These are phyloP conservation scores for Apis mellifera DNA, from an alignment of 1,140 invertebrate species.

Conservation along the genomic window DNA sequence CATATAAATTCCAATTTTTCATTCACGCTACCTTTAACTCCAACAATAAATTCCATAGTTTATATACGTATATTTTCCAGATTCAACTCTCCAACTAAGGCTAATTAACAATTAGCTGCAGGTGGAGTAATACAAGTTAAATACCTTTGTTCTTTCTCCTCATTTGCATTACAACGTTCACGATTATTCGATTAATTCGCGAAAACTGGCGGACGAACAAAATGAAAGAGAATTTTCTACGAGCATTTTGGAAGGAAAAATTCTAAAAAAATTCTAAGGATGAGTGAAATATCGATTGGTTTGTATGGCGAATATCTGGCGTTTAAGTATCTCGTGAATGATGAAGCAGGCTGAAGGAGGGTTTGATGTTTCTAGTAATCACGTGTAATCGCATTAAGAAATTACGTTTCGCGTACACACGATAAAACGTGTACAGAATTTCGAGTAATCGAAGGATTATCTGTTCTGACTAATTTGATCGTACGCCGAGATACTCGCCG, in stretches of 20 bases:
- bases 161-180: too few relatives aligned
- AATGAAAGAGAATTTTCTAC: not conserved
- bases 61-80: not conserved
- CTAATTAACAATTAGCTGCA: not conserved
- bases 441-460: not conserved
- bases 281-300: conserved; percentile 48
- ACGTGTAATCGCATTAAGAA: not conserved
- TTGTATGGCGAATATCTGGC: conserved; percentile 50
- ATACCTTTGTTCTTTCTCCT: not conserved
- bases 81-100: not conserved
- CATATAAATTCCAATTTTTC: not conserved
- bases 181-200: not conserved
- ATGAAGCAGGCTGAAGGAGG: conserved; percentile 24
- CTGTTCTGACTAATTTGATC: conserved; percentile 2
- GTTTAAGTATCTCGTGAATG: conserved; percentile 54
- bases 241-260: not conserved
- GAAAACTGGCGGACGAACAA: too few relatives aligned
- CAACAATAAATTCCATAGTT: too few relatives aligned
- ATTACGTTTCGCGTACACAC: not conserved
- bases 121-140: not conserved
- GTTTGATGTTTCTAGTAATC: not conserved
- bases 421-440: not conserved
- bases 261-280: not conserved
- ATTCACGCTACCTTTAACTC: not conserved
- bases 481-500: too few relatives aligned